Conservation (phyloP, 2,888 invertebrate species). For the Scrobipalpa atriplicella region DNA sequence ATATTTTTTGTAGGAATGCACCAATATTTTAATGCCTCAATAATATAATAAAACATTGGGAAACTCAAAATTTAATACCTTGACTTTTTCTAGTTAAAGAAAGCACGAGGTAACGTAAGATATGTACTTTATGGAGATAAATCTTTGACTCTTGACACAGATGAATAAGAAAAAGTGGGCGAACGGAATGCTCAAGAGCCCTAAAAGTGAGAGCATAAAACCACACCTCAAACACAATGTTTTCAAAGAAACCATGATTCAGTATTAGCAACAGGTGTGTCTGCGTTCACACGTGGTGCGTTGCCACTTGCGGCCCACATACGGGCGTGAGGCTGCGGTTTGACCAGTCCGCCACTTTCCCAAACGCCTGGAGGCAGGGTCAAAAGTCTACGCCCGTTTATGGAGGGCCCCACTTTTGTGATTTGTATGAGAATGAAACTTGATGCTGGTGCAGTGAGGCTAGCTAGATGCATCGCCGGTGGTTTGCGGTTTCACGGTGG, state of each 20-base stretch:
- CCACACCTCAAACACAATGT: conserved; percentile 20
- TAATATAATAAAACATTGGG: too few relatives aligned
- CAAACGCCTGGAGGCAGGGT: conserved; percentile 42
- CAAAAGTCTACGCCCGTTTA: conserved; percentile 43
- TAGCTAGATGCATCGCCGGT: conserved; percentile 13
- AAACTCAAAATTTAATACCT: too few relatives aligned
- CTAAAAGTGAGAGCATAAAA: conserved; percentile 25
- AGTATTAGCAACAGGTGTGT: conserved; percentile 23
- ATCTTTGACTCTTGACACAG: not conserved
- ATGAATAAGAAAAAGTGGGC: conserved; percentile 13
- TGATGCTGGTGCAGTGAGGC: conserved; percentile 21
- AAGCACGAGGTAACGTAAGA: too few relatives aligned
- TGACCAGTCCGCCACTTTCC: conserved; percentile 43
- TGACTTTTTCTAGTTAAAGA: too few relatives aligned
- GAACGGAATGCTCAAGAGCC: conserved; percentile 10
- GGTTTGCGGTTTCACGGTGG: conserved; percentile 14
- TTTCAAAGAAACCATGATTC: conserved; percentile 25
- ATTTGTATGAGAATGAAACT: conserved; percentile 38
- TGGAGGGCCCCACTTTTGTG: conserved; percentile 40
- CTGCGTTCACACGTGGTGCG: conserved; percentile 27
- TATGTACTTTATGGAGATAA: conserved; percentile 1
- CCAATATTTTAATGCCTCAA: too few relatives aligned
- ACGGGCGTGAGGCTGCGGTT: conserved; percentile 27
- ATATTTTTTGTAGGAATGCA: too few relatives aligned
- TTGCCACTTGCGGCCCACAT: conserved; percentile 23